Conservation (phyloP, 2,113 vertebrate genomes). For the Pseudonaja textilis region DNA sequence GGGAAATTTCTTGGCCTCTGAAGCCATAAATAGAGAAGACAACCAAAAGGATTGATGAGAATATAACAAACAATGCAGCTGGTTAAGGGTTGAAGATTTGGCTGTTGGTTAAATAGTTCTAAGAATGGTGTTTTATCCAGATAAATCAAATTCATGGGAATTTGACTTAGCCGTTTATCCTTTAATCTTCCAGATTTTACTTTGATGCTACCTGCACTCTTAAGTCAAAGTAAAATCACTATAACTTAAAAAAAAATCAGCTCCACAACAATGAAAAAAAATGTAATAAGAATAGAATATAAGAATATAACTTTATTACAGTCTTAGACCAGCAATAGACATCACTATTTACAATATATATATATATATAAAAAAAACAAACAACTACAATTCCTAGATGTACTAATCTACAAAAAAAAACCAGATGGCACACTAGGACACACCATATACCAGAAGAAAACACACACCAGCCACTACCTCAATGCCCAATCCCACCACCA, state of each 20-base stretch:
- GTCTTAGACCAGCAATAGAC: no score
- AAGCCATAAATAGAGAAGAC: slow-evolving; percentile 16
- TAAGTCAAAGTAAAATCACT: background rate
- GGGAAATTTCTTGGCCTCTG: background rate
- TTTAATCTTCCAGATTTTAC: background rate
- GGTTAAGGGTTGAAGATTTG: background rate
- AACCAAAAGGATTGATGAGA: background rate
- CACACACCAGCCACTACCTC: no score
- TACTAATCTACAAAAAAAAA: no score
- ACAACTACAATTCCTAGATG: no score
- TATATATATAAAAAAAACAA: no score
- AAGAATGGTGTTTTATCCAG: slow-evolving; percentile 1
- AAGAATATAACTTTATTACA: no score
- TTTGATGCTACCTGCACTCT: background rate
- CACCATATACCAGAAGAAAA: no score
- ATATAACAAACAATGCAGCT: background rate
- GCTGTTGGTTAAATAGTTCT: slow-evolving; percentile 16
- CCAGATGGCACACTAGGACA: no score
- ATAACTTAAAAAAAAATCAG: background rate
- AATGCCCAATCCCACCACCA: no score
- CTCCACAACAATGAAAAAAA: background rate
- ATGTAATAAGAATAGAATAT: background rate
- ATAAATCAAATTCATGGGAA: background rate
- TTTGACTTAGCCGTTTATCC: slow-evolving; percentile 18
- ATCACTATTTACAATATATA: no score